phyloP scores from a whole-genome alignment of 2,797 vertebrate genomes.

The Acanthiza pusilla region DNA sequence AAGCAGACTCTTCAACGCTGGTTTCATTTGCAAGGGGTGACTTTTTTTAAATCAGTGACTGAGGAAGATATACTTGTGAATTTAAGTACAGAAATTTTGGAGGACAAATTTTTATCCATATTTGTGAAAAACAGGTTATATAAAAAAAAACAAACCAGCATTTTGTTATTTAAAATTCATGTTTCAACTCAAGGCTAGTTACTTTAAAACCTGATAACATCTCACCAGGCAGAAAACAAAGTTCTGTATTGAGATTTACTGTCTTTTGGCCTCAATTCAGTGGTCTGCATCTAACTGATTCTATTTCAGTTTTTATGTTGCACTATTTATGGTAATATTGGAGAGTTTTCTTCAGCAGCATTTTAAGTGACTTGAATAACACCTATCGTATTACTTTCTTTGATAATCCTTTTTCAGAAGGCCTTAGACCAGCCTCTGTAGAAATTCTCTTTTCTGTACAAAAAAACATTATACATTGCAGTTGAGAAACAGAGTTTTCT shows the following conservation, averaged over 20 bases:
- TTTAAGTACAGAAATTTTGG: neutral
- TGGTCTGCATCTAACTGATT: neutral
- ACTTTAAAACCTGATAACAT: neutral
- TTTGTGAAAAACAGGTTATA: neutral
- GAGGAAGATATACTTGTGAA: neutral
- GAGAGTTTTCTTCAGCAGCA: neutral
- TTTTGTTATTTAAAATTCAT: neutral
- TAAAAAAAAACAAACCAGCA: neutral
- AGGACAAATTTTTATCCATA: neutral
- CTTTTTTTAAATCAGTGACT: neutral
- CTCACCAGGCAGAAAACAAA: neutral
- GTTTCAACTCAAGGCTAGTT: neutral
- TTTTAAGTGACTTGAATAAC: neutral
- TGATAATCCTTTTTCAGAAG: neutral
- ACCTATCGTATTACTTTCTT: neutral
- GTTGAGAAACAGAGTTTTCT: neutral
- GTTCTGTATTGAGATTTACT: neutral
- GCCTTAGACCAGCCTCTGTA: neutral
- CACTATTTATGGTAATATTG: neutral
- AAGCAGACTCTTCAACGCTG: neutral
- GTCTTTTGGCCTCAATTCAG: neutral
- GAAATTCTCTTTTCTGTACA: neutral
- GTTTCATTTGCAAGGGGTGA: neutral
- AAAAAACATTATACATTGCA: fast-evolving
- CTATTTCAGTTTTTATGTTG: neutral